Evolutionary conservation across 1,140 invertebrate species (phyloP).

Genomic region (Hestina assimilis): DNA sequence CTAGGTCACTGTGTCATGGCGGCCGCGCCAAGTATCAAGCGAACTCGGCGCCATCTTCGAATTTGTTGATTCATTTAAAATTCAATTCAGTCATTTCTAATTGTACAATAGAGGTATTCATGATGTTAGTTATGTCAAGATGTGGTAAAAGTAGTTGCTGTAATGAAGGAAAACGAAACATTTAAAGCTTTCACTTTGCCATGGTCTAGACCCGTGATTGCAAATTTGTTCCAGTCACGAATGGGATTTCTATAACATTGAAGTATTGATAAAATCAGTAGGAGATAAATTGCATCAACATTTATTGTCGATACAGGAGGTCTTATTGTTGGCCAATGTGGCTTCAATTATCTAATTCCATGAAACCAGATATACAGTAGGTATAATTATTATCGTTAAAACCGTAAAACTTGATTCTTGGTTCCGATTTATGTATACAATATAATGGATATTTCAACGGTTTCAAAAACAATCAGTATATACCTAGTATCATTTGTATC

Average conservation of each 20-base stretch:
- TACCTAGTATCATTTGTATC: no score
- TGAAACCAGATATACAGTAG: no score
- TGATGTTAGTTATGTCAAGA: conserved; percentile 12
- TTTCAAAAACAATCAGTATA: no score
- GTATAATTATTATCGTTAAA: no score
- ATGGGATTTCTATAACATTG: conserved; percentile 14
- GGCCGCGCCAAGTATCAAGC: conserved; percentile 61
- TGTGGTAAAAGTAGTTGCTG: conserved; percentile 19
- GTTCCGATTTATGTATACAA: no score
- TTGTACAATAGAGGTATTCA: not conserved
- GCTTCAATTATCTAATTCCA: no score
- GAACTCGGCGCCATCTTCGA: conserved; percentile 70
- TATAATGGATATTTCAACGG: no score
- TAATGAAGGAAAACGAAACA: conserved; percentile 48
- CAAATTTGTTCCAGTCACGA: conserved; percentile 43
- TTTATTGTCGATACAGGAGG: not conserved
- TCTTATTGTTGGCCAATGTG: no score
- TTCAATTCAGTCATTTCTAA: conserved; percentile 14
- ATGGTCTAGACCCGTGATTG: conserved; percentile 42
- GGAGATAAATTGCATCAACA: not conserved
- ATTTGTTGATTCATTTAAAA: conserved; percentile 58
- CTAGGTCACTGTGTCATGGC: conserved; percentile 74
- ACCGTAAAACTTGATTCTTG: no score
- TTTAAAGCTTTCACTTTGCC: conserved; percentile 59
- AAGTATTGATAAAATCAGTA: conserved; percentile 2